phyloP scores from a whole-genome alignment of 2,797 vertebrate species.

The Cuniculus paca region DNA sequence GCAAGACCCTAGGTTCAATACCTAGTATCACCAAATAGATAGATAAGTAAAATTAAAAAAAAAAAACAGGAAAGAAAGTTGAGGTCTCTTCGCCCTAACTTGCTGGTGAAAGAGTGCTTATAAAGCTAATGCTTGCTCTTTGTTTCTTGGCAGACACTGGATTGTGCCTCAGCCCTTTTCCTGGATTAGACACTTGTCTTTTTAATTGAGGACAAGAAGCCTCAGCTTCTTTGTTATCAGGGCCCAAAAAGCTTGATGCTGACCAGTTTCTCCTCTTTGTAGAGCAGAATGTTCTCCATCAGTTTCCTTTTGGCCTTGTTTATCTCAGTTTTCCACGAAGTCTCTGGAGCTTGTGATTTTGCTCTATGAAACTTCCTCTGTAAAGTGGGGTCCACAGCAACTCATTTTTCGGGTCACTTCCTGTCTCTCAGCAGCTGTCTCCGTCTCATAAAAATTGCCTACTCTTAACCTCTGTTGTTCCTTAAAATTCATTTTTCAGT shows the following conservation, averaged over 20 bases:
- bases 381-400: no score
- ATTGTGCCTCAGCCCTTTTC: slow-evolving; percentile 4
- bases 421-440: no score
- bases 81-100: slow-evolving; percentile 24
- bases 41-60: no score
- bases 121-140: slow-evolving; percentile 11
- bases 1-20: background rate
- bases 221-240: slow-evolving; percentile 58
- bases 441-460: no score
- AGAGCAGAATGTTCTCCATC: slow-evolving; percentile 89
- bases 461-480: no score
- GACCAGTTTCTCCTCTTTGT: slow-evolving; percentile 88
- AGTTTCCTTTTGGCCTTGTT: slow-evolving; percentile 90
- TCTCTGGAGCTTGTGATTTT: slow-evolving; percentile 70
- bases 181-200: background rate
- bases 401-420: no score
- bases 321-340: slow-evolving; percentile 88
- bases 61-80: background rate
- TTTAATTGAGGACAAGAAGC: background rate
- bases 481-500: no score
- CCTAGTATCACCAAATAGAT: background rate
- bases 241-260: slow-evolving; percentile 89
- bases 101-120: background rate
- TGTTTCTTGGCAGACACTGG: background rate
- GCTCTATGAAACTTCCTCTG: background rate